These are phyloP conservation scores for Anoplopoma fimbria DNA, from an alignment of 2,113 vertebrate genomes.

Conservation along the genomic window DNA sequence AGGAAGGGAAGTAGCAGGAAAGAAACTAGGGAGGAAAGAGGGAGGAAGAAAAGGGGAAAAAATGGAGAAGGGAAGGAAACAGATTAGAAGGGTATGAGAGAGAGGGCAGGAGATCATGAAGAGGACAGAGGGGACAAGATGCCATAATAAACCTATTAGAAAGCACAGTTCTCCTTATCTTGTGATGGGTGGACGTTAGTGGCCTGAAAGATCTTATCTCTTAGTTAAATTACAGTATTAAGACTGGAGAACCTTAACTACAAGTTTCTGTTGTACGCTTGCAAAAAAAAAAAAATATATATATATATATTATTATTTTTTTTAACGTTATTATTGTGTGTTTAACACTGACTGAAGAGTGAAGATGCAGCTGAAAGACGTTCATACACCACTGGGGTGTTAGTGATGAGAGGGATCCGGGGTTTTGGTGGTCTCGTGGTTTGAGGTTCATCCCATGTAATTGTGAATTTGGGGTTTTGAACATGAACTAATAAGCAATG, in stretches of 20 bases:
- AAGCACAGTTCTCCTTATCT: neutral
- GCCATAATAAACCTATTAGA: neutral
- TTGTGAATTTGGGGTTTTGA: slow-evolving; percentile 43
- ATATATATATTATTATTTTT: too few relatives aligned
- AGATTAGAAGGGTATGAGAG: slow-evolving; percentile 25
- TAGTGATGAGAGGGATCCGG: neutral
- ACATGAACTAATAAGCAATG: neutral
- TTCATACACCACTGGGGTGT: neutral
- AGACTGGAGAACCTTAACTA: neutral
- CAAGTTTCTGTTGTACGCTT: neutral
- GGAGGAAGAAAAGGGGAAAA: neutral
- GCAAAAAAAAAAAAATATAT: too few relatives aligned
- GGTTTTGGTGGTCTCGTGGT: slow-evolving; percentile 6
- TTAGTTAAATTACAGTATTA: neutral
- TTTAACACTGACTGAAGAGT: neutral
- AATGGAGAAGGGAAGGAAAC: slow-evolving; percentile 27
- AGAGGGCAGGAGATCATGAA: slow-evolving; percentile 20
- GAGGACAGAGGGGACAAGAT: slow-evolving; percentile 23
- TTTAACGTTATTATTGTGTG: neutral
- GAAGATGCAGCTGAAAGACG: slow-evolving; percentile 18
- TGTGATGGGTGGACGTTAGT: neutral
- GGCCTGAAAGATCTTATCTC: too few relatives aligned
- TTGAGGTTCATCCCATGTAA: slow-evolving; percentile 18
- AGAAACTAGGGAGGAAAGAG: neutral
- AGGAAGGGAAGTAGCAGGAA: neutral